phyloP scores from a whole-genome alignment of 92 coral and sea anemone genomes.

The Meandrina meandrites region DNA sequence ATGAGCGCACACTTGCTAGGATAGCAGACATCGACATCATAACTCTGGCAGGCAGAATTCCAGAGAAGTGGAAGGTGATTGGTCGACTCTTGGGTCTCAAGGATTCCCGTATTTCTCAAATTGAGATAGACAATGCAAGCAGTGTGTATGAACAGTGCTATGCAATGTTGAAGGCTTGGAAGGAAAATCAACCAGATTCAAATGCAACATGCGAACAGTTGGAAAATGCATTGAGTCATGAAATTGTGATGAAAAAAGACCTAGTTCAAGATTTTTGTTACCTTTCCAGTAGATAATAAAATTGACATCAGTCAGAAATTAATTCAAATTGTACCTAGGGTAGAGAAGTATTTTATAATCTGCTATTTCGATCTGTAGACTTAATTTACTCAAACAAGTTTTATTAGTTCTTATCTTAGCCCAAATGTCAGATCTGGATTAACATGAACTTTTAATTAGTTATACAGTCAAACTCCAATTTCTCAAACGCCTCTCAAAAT shows the following conservation, averaged over 20 bases:
- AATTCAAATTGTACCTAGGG: not conserved
- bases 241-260: slow-evolving; percentile 19
- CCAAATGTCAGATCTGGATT: too few species aligned
- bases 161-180: slow-evolving; percentile 36
- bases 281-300: not conserved
- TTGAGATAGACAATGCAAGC: slow-evolving; percentile 27
- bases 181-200: not conserved
- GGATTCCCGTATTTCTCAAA: slow-evolving; percentile 27
- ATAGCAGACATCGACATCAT: slow-evolving; percentile 2
- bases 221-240: slow-evolving; percentile 19
- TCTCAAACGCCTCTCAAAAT: too few species aligned
- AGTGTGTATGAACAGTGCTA: slow-evolving; percentile 43
- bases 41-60: slow-evolving; percentile 23
- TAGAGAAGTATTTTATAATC: too few species aligned
- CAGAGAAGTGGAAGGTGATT: slow-evolving; percentile 43
- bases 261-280: slow-evolving; percentile 29
- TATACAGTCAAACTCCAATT: too few species aligned
- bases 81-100: slow-evolving; percentile 31
- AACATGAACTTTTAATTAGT: too few species aligned
- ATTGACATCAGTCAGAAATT: not conserved
- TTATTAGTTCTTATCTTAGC: too few species aligned
- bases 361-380: too few species aligned
- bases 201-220: slow-evolving; percentile 34
- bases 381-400: too few species aligned
- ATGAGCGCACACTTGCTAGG: not conserved